Base-by-base conservation (phyloP, 2,888 invertebrate species). In the Drosophila mimica region DNA sequence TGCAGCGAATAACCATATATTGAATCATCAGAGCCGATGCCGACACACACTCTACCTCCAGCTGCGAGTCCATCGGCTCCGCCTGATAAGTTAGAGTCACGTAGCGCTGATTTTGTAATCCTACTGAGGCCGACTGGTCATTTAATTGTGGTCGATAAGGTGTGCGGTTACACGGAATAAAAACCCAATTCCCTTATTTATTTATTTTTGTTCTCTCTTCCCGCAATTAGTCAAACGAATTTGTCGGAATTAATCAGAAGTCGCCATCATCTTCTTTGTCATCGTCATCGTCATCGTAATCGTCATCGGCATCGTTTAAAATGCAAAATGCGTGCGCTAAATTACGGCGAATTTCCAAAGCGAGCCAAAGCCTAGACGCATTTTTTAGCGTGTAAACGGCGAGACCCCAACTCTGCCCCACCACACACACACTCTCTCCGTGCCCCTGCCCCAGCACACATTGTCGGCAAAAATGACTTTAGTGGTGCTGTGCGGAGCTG, bases 301-400 rank as follows among this genome's bases (percentile, higher is more conserved):
- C 30, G 30, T 52, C n/a, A 28, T 63, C 52, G 52, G 31, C 54
- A 38, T 54, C 66, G 64, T 78, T 92, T 89, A 85, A 91, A 91
- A 91, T 91, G 91, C 91, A 90, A 92, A 92, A 92, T 92, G 91
- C 91, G 91, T 91, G 87, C 92, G 86, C 87, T 91, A 90, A 91
- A 91, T 92, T 92, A 92, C 90, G 69, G 84, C 83, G 92, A 91
- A 91, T 84, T 82, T 82, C 76, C 73, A 79, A 83, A 74, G 76
- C 79, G 74, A 34, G 34, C 70, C 83, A 72, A 77, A 75, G 86
- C 81, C 90, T 76, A 86, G 89, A 73, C 82, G 68, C 70, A 90
- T 88, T 83, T 87, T 88, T 85, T 70, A 88, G 71, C 88, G 86
- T 88, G 70, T 77, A 88, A 82, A 60, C 57, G 57, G 65, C 30